Evolutionary conservation across 2,797 vertebrate genomes (phyloP).

Genomic region (Sebastolobus alascanus): DNA sequence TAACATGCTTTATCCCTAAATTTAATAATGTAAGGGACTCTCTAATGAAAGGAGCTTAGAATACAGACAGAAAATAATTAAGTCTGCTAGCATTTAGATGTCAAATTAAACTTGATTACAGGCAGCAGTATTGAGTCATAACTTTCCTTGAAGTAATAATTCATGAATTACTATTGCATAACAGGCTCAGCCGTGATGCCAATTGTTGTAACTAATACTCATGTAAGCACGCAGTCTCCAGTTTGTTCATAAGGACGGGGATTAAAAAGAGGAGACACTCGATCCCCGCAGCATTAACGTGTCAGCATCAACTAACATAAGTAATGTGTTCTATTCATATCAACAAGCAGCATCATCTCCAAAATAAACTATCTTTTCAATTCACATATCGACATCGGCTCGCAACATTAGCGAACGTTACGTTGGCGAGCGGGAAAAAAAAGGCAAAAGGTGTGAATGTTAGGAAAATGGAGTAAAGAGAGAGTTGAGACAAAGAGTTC

Average conservation of each 20-base stretch:
- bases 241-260: conserved; percentile 13
- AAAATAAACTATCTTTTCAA: not conserved
- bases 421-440: not conserved
- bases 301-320: conserved; percentile 40
- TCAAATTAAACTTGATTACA: conserved; percentile 5
- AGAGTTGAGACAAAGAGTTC: not conserved
- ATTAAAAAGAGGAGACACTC: conserved; percentile 42
- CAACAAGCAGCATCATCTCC: conserved; percentile 4
- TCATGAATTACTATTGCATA: conserved; percentile 20
- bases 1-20: not conserved
- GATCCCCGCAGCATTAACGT: conserved; percentile 49
- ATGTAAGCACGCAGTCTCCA: not conserved
- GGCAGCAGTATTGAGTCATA: not conserved
- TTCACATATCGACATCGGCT: not conserved
- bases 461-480: not conserved
- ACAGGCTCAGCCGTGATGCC: conserved; percentile 10
- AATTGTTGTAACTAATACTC: conserved; percentile 28
- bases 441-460: not conserved
- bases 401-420: not conserved
- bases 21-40: not conserved
- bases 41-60: conserved; percentile 4
- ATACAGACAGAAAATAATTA: conserved; percentile 1
- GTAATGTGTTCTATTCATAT: conserved; percentile 49
- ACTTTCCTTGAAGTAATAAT: conserved; percentile 12
- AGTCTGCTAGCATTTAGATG: conserved; percentile 4